Conservation (phyloP, 2,113 vertebrate species). For the Podiceps cristatus region DNA sequence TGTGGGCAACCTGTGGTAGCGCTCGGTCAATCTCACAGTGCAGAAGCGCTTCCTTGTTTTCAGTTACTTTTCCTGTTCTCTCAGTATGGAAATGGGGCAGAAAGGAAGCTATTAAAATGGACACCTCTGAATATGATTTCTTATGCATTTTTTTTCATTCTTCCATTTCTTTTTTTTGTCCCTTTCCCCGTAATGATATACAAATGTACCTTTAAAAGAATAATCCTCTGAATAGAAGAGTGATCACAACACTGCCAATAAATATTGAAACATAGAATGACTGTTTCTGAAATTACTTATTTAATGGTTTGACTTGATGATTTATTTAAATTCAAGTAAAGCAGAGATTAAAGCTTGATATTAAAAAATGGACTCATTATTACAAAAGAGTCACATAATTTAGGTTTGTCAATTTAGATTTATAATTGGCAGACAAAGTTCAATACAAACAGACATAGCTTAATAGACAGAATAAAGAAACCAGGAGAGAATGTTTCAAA, state of each 20-base stretch:
- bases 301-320: constrained; percentile 10
- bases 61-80: neutral
- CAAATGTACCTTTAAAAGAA: neutral
- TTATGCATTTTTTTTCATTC: neutral
- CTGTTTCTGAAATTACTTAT: neutral
- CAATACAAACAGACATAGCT: constrained; percentile 14
- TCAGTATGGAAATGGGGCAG: neutral
- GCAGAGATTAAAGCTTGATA: constrained; percentile 36
- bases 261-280: neutral
- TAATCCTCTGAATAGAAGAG: neutral
- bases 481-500: neutral
- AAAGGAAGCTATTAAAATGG: neutral
- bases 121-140: neutral
- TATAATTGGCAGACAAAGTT: constrained; percentile 49
- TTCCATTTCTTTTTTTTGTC: neutral
- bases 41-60: neutral
- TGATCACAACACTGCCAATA: neutral
- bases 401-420: constrained; percentile 44
- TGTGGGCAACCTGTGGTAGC: neutral
- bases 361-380: constrained; percentile 19
- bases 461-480: constrained; percentile 32
- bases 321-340: constrained; percentile 41
- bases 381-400: constrained; percentile 26
- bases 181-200: neutral
- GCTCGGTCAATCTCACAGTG: neutral